phyloP scores from a whole-genome alignment of 2,888 invertebrate genomes.

The Nipponacmea schrenckii region DNA sequence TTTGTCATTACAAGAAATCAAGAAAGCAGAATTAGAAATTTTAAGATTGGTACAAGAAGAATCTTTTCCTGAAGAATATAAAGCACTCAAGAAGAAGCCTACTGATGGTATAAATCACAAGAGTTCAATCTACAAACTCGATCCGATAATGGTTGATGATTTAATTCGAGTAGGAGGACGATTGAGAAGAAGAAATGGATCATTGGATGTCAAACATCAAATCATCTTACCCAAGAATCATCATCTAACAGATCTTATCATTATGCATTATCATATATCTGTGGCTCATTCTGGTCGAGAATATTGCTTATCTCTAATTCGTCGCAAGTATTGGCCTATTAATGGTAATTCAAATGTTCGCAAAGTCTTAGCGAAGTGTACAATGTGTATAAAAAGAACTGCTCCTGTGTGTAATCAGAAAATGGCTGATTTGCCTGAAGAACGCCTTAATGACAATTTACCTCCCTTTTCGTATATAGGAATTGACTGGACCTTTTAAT shows the following conservation, averaged over 20 bases:
- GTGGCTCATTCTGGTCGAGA: constrained; percentile 12
- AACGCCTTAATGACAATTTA: neutral
- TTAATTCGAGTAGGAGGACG: constrained; percentile 6
- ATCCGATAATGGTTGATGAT: neutral
- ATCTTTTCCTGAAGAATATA: neutral
- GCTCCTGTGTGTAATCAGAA: neutral
- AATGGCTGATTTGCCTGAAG: neutral
- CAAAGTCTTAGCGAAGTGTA: neutral
- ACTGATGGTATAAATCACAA: neutral
- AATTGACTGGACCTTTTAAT: constrained; percentile 21
- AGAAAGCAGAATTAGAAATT: neutral
- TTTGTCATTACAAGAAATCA: no score
- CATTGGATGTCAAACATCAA: constrained; percentile 7
- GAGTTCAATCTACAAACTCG: neutral
- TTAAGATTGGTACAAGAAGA: neutral
- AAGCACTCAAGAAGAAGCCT: neutral
- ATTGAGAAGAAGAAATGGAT: neutral
- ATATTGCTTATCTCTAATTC: constrained; percentile 26
- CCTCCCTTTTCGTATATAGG: constrained; percentile 24
- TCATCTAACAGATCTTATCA: constrained; percentile 7
- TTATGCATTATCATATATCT: constrained; percentile 6
- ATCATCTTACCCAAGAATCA: constrained; percentile 11
- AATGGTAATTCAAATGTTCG: constrained; percentile 12
- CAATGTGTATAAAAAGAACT: neutral
- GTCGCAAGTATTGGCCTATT: constrained; percentile 12